Evolutionary conservation across 1,140 invertebrate species (phyloP), one percentile per base, ranked within the genome.

Genomic region (Eubasilissa regina): DNA sequence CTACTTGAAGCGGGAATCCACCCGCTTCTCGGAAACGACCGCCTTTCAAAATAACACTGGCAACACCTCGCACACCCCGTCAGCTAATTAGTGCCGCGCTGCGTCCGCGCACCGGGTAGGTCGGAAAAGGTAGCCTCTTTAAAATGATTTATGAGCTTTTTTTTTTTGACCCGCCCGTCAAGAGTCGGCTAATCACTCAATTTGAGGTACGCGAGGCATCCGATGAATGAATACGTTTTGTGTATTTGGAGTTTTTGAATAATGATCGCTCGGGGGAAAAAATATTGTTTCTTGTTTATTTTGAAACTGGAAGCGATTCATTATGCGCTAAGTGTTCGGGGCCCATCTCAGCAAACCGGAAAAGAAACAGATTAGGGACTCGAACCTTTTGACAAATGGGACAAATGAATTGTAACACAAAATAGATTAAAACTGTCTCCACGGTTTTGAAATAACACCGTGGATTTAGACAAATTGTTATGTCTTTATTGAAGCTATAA

Each of bases 91-190:
- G 55, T 17, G 53, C 0, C n/a, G n/a, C n/a, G n/a, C n/a, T 9
- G n/a, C n/a, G n/a, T 9, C 15, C 9, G 15, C 15, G 55, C 21
- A 58, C 53, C 0, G n/a, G 55, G 25, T 35, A 35, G 25, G 55
- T 8, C 11, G 55, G 13, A 58, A 58, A 58, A 58, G 55, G 55
- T 58, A 15, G 55, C 55, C 4, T 58, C 55, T 58, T 58, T 58
- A 58, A 58, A 58, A 21, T 58, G 55, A 58, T 58, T 58, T 58
- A 58, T 58, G 17, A 21, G 4, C 13, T 0, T 15, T 55, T 55
- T 55, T 58, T 53, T 58, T 58, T 58, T 15, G 15, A 58, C 55
- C 25, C 55, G 55, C 55, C 55, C 55, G 55, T 58, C 55, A 58
- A 15, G 21, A 21, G 17, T 9, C 3, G 7, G 21, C 55, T 58